Conservation (phyloP, 2,888 invertebrate genomes). For the Drosophila parthenogenetica region DNA sequence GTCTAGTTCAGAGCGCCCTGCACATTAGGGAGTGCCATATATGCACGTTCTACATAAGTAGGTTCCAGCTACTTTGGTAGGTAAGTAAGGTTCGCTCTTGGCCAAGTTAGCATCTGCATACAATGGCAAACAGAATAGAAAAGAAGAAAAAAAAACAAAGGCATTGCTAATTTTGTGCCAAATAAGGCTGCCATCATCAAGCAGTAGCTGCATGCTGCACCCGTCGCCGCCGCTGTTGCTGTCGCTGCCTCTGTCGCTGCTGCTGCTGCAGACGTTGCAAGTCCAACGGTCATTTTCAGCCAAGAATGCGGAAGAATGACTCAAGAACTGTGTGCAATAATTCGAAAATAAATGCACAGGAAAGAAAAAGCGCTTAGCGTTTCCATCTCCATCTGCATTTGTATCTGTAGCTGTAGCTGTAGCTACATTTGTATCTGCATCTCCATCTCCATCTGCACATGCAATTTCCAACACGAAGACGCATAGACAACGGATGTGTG, state of each 20-base stretch:
- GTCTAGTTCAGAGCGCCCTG: constrained; percentile 18
- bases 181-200: constrained; percentile 62
- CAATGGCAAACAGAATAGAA: constrained; percentile 41
- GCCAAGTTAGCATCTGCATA: constrained; percentile 59
- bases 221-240: background rate
- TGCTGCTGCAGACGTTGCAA: constrained; percentile 34
- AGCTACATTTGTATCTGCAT: constrained; percentile 16
- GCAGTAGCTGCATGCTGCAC: constrained; percentile 23
- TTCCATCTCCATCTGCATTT: constrained; percentile 57
- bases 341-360: constrained; percentile 81
- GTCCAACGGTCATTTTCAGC: constrained; percentile 79
- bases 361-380: constrained; percentile 71
- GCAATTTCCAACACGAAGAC: constrained; percentile 38
- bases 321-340: constrained; percentile 80
- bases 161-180: constrained; percentile 70
- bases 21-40: constrained; percentile 55
- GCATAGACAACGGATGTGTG: constrained; percentile 39
- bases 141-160: constrained; percentile 3
- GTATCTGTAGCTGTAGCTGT: constrained; percentile 37
- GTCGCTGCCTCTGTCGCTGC: constrained; percentile 5
- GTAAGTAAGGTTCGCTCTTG: constrained; percentile 4
- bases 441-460: constrained; percentile 41
- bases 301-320: constrained; percentile 83
- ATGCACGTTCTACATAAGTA: constrained; percentile 13
- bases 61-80: background rate